Base-by-base conservation (phyloP, 1,140 invertebrate species). In the Dendroctonus valens region DNA sequence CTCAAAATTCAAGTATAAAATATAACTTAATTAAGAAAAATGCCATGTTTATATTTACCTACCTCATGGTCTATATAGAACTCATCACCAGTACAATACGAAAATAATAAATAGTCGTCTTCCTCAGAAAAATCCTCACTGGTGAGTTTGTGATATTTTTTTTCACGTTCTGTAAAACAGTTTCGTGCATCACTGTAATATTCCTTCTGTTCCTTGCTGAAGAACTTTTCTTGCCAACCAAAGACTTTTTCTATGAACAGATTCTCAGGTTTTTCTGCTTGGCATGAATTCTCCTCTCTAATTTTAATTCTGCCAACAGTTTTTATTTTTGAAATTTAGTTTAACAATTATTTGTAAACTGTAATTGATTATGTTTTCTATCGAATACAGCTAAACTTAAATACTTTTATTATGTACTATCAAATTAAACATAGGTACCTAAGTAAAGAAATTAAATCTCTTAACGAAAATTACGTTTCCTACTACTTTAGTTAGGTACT, bases 171-270 rank as follows among this genome's bases (percentile, higher is more conserved):
- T 14, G 75, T 76, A 41, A 69, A 39, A 61, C 76, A 77, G 61
- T 59, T 76, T 49, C 69, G 64, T 63, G 65, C 59, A 38, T 74
- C 62, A 26, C 44, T 51, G 61, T 74, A 77, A 59, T 69, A 74
- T 41, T 73, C 65, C 40, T 64, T 64, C 63, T 77, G 74, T 7
- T 53, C 67, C 51, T 69, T 73, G 38, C 70, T 75, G 65, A 73
- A 77, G n/a, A 67, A 26, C 59, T 77, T 77, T 54, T 76, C 57
- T 59, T 77, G 76, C 76, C 76, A 77, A 26, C 52, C 52, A 52
- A 77, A 72, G 12, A 59, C 67, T 41, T 73, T 71, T 50, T 65
- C 58, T 48, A 69, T 59, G n/a, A 49, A 67, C 12, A 41, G 44
- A 41, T 67, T 55, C 8, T 44, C 44, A 12, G 50, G 38, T 48